A percentile compares a stretch with the other conserved stretches of the same genome.
Conservation (phyloP, 2,888 invertebrate genomes). For the Tetragonisca angustula region DNA sequence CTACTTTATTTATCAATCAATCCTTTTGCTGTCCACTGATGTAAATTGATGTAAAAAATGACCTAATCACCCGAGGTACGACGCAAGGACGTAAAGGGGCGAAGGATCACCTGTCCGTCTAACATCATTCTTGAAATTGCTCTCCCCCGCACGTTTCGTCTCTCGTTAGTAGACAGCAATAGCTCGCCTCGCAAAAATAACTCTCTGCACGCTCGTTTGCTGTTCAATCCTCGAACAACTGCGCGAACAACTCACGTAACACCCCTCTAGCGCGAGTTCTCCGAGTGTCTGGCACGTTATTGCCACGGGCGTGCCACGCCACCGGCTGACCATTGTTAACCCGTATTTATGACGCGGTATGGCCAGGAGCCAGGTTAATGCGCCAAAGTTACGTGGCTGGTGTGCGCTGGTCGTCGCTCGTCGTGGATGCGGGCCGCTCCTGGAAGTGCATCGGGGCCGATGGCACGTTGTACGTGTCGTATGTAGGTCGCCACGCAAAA, state of each 20-base stretch:
- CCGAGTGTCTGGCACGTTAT: conserved; percentile 47
- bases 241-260: background rate
- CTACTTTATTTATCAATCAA: too few species aligned
- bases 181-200: background rate
- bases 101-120: too few species aligned
- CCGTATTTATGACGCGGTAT: conserved; percentile 76
- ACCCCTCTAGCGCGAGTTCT: background rate
- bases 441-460: conserved; percentile 51
- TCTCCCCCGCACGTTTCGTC: background rate
- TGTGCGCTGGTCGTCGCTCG: conserved; percentile 18
- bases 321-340: conserved; percentile 68
- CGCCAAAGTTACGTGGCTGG: conserved; percentile 69
- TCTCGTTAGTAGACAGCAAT: background rate
- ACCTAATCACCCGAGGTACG: too few species aligned
- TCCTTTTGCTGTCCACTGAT: too few species aligned
- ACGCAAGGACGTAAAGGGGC: too few species aligned
- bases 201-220: background rate
- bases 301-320: conserved; percentile 41
- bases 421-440: conserved; percentile 37
- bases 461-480: conserved; percentile 1
- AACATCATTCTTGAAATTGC: too few species aligned
- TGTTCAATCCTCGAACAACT: background rate
- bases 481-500: conserved; percentile 56
- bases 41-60: too few species aligned
- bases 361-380: conserved; percentile 78